Percentiles rank a stretch among this genome's conserved stretches.
Evolutionary conservation across 2,888 invertebrate genomes (phyloP).

Genomic region (Blastobasis adustella): DNA sequence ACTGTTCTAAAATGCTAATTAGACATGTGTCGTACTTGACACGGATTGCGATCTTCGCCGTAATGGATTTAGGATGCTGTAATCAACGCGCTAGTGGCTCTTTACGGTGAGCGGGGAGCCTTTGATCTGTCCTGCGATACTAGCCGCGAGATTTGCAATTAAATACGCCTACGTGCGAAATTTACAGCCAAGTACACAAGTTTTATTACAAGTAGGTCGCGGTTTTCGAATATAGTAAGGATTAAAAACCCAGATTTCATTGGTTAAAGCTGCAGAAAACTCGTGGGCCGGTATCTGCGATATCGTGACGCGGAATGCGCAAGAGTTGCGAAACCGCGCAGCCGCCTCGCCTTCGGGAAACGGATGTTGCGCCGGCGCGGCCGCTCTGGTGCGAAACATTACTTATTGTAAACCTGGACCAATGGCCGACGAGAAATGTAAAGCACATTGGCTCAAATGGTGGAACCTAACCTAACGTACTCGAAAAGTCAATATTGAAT

Average conservation of each 20-base stretch:
- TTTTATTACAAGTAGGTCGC: no score
- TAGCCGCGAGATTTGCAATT: no score
- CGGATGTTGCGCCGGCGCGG: constrained; percentile 34
- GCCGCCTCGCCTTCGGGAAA: constrained; percentile 41
- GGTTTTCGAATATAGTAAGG: neutral
- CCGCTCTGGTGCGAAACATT: no score
- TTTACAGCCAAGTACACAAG: no score
- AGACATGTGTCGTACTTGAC: constrained; percentile 35
- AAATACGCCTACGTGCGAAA: no score
- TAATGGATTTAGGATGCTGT: constrained; percentile 22
- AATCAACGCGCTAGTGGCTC: constrained; percentile 7
- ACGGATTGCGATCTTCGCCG: constrained; percentile 27
- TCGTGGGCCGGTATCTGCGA: constrained; percentile 6
- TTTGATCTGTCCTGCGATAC: no score
- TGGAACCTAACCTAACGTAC: no score
- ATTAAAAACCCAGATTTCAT: constrained; percentile 1
- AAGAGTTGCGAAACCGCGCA: constrained; percentile 20
- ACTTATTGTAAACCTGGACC: no score
- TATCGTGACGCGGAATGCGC: constrained; percentile 22
- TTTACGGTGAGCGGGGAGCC: neutral
- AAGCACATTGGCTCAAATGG: constrained; percentile 15
- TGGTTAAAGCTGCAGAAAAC: constrained; percentile 2
- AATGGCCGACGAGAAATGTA: no score
- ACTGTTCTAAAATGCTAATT: constrained; percentile 37
- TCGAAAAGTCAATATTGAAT: no score